Evolutionary conservation across 2,797 vertebrate genomes (phyloP).

Genomic region (Halcyon chelicuti): DNA sequence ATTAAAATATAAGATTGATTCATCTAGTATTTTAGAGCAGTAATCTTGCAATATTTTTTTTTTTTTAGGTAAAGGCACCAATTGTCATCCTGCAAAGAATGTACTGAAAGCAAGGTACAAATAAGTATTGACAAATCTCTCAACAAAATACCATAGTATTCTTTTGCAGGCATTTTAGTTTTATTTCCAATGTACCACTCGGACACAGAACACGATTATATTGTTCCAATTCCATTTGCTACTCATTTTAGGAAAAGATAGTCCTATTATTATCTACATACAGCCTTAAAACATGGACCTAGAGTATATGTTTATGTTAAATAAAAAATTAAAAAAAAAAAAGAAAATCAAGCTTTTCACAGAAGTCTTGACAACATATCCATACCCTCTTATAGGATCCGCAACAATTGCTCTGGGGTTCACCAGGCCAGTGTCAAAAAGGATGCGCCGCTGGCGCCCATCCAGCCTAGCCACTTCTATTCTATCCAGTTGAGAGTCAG

Average conservation of each 20-base stretch:
- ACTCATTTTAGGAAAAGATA: not conserved
- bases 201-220: not conserved
- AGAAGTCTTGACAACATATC: not conserved
- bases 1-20: not conserved
- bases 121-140: not conserved
- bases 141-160: not conserved
- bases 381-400: constrained; percentile 87
- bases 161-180: not conserved
- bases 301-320: not conserved
- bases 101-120: not conserved
- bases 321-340: not conserved
- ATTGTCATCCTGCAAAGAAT: not conserved
- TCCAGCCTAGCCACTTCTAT: constrained; percentile 93
- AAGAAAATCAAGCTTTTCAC: not conserved
- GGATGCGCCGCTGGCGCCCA: constrained; percentile 87
- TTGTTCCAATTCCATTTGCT: not conserved
- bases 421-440: constrained; percentile 87
- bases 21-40: not conserved
- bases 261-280: not conserved
- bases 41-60: not conserved
- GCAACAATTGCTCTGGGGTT: constrained; percentile 90
- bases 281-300: not conserved
- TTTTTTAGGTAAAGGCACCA: not conserved
- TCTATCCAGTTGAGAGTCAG: constrained; percentile 88
- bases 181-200: not conserved